Base-by-base conservation (phyloP, 92 coral and sea anemone species). In the Desmophyllum pertusum region DNA sequence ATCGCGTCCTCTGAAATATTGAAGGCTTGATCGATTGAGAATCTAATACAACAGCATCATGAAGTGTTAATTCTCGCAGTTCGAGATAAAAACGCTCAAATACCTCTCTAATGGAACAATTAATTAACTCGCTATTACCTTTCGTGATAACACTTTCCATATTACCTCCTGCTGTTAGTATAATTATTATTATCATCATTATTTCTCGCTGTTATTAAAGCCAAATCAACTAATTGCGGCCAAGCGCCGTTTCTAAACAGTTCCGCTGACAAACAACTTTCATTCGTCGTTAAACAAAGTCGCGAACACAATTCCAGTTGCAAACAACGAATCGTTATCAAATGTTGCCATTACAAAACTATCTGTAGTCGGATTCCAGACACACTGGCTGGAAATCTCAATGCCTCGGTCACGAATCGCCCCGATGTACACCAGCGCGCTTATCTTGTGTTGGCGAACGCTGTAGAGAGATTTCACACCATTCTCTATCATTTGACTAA, bases 321-420 rank as follows among this genome's bases (percentile, higher is more conserved):
- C 93, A 52, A 89, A 89, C 40, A 94, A 51, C 19, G 92, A 85
- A 36, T 81, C 85, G 42, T 79, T 84, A 15, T 66, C 72, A 52
- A 55, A 89, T 37, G 92, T 86, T 13, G 87, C 95, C 55, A 94
- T 86, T 8, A 90, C 86, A 79, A 84, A 94, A 10, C 66, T 91
- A 76, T 94, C 98, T 35, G 80, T 89, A 6, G 51, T 91, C 18
- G 85, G 87, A 78, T 87, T 94, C 98, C 98, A 94, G 35, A 89
- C 46, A 78, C 98, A 91, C 42, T 79, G 91, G 37, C 98, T 91
- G 39, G 93, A 85, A 18, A 91, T 79, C 51, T 90, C 88, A 45
- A 92, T 72, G 51, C 92, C 89, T 70, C 90, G 98, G 18, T 89
- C 90, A 37, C 84, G 84, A 59, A 76, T 83, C 42, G 89, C 93